Base-by-base conservation (phyloP, 2,797 vertebrate species). In the Diceros bicornis region DNA sequence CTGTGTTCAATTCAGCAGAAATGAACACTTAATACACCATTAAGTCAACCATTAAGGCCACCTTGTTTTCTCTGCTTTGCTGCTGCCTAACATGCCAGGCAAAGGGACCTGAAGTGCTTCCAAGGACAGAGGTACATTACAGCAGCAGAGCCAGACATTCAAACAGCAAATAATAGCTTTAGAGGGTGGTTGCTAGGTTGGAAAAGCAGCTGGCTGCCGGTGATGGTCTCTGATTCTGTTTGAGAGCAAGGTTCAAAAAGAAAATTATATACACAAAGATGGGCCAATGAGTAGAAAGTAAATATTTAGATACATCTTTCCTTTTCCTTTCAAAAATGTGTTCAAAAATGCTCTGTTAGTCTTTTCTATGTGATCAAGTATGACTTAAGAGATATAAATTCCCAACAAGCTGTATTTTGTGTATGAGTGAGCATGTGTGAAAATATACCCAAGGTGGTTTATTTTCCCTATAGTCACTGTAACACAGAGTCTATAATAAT, bases 1-100 rank as follows among this genome's bases (percentile, higher is more conserved):
- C 68, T 86, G 32, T 50, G 69, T 59, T 91, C 74, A 71, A 18
- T 41, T 74, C 13, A 21, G 27, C 55, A 47, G 52, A 91, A 91
- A 86, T 25, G 32, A 83, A 64, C 74, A 62, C 72, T 82, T 75
- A 93, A 71, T 89, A 95, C 89, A 44, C n/a, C 91, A 93, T 88
- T 92, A 85, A 92, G 59, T 44, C 79, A 75, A 8, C 50, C 85
- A 74, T 74, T 59, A 74, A 86, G 44, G 61, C 66, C 41, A 44
- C 84, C 44, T 59, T 71, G 62, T 91, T 89, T 86, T 66, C 68
- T 79, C 52, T 68, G 86, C 68, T 66, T 93, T 9, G 0, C 52
- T 84, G 95, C 85, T 71, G 37, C 85, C 74, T 89, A 25, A n/a
- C 47, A 14, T 2, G 0, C 41, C 37, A 29, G 32, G 79, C 68